Base-by-base conservation (phyloP, 2,113 vertebrate species). In the Amazona guildingii region DNA sequence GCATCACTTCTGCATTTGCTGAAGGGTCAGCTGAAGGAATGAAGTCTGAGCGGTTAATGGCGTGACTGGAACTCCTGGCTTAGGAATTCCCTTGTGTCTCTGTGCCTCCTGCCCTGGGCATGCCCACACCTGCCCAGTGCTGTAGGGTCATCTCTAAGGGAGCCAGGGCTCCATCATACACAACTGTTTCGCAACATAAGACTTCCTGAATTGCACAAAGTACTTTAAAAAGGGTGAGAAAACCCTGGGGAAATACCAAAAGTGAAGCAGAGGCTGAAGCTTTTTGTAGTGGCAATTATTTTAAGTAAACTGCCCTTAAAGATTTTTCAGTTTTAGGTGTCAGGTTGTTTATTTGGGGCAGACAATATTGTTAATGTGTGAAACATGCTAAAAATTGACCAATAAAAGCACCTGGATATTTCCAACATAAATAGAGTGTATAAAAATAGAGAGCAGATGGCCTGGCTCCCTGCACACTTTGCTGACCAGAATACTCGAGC, bases 381-480 rank as follows among this genome's bases (percentile, higher is more conserved):
- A 92, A 95, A 92, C 19, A 4, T 29, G 82, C 76, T 88, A 81
- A 74, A 92, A 94, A 59, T 18, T 84, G 83, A 86, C 91, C 2
- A 5, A 70, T 74, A 48, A 81, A 90, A 90, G 86, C 73, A 92
- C 94, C 94, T 95, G 94, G 91, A 7, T 94, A 49, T 86, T 91
- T 95, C 69, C 37, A 81, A 78, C 80, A 31, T 68, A 81, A 95
- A 94, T 63, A 94, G 80, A 2, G 6, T 24, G 39, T 55, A 33
- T 76, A 43, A 61, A 89, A 96, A 96, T 96, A 18, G 55, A 37
- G 88, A 95, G 83, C 96, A 97, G 95, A 95, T 97, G 96, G 95
- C 77, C 92, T 86, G 51, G 59, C 92, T 92, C 86, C 86, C 72
- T 23, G 49, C 86, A 64, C 89, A 91, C 96, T 86, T 97, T 89